A percentile compares a stretch with the other conserved stretches of the same genome.
phyloP scores from a whole-genome alignment of 2,113 vertebrate species.

The Petrocephalus microphthalmus region DNA sequence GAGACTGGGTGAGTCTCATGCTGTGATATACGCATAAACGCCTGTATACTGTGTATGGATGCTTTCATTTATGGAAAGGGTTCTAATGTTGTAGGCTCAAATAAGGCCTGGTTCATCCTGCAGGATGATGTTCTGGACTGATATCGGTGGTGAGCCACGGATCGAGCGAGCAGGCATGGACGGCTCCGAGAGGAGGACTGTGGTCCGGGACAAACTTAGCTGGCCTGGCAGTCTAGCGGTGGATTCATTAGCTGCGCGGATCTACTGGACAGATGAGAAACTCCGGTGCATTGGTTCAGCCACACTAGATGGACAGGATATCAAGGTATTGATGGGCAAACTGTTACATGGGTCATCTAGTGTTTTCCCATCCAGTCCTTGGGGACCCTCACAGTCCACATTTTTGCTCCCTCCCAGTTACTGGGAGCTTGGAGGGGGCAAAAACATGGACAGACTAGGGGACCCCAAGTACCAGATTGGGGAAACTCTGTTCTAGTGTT shows the following conservation, averaged over 20 bases:
- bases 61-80: not conserved
- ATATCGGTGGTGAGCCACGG: constrained; percentile 66
- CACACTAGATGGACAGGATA: constrained; percentile 65
- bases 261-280: constrained; percentile 87
- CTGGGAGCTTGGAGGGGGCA: too few species aligned
- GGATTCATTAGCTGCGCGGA: constrained; percentile 60
- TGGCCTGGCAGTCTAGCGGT: constrained; percentile 80
- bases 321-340: constrained; percentile 55
- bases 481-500: not conserved
- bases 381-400: too few species aligned
- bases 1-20: constrained; percentile 65
- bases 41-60: not conserved
- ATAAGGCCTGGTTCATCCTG: not conserved
- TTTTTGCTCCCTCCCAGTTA: too few species aligned
- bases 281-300: constrained; percentile 72
- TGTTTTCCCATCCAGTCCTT: too few species aligned
- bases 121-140: constrained; percentile 88
- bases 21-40: too few species aligned
- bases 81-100: not conserved
- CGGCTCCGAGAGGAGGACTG: constrained; percentile 58
- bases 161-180: constrained; percentile 83
- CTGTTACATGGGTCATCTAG: not conserved
- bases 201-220: constrained; percentile 68
- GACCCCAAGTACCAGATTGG: too few species aligned
- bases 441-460: too few species aligned